A percentile compares a stretch with the other conserved stretches of the same genome.
Conservation (phyloP, 2,113 vertebrate species). For the Clarias magur region DNA sequence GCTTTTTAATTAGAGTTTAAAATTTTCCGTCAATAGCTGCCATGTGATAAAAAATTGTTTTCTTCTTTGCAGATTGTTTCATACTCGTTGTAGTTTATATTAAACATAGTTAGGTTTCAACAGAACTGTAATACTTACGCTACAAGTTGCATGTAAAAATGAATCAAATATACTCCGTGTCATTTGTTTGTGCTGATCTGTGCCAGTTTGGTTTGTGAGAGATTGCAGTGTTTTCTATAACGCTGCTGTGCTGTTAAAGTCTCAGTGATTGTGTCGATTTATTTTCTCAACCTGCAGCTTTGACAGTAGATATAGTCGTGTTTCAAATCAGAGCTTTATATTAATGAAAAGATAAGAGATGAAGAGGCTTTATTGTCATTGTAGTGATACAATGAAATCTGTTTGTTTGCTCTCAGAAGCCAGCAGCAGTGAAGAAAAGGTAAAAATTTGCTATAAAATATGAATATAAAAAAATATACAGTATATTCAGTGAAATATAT, state of each 20-base stretch:
- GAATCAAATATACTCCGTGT: neutral
- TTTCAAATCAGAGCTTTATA: too few species aligned
- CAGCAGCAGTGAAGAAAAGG: too few species aligned
- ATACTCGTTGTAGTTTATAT: neutral
- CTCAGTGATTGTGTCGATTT: neutral
- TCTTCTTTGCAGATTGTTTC: neutral
- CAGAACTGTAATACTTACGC: neutral
- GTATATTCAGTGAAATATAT: too few species aligned
- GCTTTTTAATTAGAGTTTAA: conserved; percentile 19
- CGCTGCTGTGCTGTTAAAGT: neutral
- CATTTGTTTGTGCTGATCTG: neutral
- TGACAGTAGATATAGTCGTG: too few species aligned
- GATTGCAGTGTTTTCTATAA: neutral
- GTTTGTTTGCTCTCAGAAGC: too few species aligned
- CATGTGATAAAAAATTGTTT: too few species aligned
- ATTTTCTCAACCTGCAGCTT: neutral
- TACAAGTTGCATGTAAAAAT: neutral
- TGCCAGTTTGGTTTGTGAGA: neutral
- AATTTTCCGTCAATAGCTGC: conserved; percentile 4
- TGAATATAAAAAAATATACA: too few species aligned
- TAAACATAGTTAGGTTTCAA: neutral
- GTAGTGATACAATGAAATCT: too few species aligned
- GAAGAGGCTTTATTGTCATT: too few species aligned
- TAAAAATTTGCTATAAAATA: too few species aligned
- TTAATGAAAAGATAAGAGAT: too few species aligned